A percentile compares a stretch with the other conserved stretches of the same genome.
Evolutionary conservation across 2,113 vertebrate species (phyloP).

Genomic region (Elanoides forficatus): DNA sequence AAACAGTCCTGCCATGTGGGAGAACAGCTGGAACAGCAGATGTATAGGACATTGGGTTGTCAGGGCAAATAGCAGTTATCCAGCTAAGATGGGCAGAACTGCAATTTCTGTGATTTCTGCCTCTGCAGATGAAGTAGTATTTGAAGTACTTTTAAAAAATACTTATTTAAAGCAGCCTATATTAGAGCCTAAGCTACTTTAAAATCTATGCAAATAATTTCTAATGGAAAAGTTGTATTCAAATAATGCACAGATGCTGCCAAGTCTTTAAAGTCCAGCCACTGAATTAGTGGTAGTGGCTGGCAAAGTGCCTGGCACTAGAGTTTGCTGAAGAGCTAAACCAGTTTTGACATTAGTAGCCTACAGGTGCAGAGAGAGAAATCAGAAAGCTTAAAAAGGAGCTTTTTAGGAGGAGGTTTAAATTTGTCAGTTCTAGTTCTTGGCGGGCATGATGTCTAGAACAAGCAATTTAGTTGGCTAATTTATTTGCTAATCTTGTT

Average conservation of each 20-base stretch:
- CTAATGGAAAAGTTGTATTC: neutral
- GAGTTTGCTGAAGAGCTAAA: neutral
- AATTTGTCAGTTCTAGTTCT: neutral
- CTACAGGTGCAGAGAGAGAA: neutral
- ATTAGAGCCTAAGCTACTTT: neutral
- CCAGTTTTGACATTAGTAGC: neutral
- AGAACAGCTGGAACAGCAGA: neutral
- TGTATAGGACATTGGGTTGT: fast-evolving
- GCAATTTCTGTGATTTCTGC: neutral
- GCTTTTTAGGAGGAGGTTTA: too few relatives aligned
- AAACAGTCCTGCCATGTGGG: neutral
- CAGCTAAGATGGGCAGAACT: neutral
- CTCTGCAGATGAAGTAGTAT: neutral
- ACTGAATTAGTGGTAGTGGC: neutral
- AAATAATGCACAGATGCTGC: neutral
- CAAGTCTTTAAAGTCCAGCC: conserved; percentile 29
- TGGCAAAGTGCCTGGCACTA: neutral
- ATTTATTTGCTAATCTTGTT: neutral
- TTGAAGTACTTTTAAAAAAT: neutral
- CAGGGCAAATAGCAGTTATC: neutral
- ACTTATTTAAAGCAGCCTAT: neutral
- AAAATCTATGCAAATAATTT: conserved; percentile 29
- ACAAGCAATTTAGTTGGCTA: neutral
- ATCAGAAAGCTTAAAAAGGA: neutral
- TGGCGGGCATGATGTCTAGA: neutral